phyloP scores from a whole-genome alignment of 2,797 vertebrate species.

The Pelochelys cantorii region DNA sequence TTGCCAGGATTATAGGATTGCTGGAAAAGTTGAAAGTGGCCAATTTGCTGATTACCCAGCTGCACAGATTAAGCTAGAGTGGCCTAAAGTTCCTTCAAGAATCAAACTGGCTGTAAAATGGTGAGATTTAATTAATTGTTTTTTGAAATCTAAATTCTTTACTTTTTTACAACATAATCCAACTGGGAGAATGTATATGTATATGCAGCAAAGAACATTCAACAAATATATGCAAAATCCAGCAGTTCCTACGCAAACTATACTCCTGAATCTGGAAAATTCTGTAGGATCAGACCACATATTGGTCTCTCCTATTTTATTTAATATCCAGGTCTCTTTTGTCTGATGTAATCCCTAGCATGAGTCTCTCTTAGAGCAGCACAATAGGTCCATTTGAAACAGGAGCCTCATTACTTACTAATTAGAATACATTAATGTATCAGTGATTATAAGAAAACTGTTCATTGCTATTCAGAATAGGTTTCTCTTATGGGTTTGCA shows the following conservation, averaged over 20 bases:
- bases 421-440: background rate
- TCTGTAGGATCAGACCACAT: background rate
- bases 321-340: background rate
- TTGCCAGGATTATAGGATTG: slow-evolving; percentile 83
- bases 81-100: slow-evolving; percentile 80
- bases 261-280: background rate
- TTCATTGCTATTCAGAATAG: background rate
- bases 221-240: background rate
- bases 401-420: background rate
- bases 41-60: slow-evolving; percentile 80
- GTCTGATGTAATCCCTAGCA: background rate
- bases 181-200: background rate
- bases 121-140: slow-evolving; percentile 71
- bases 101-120: slow-evolving; percentile 63
- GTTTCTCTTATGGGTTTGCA: background rate
- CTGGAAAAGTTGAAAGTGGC: slow-evolving; percentile 82
- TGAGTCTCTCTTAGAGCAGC: background rate
- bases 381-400: background rate
- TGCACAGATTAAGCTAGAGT: slow-evolving; percentile 81
- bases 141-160: slow-evolving; percentile 9
- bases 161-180: background rate
- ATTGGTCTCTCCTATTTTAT: background rate
- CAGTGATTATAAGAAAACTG: background rate
- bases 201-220: background rate
- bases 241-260: background rate